These are phyloP conservation scores for Enoplosus armatus DNA, from an alignment of 2,797 vertebrate genomes.

Conservation along the genomic window DNA sequence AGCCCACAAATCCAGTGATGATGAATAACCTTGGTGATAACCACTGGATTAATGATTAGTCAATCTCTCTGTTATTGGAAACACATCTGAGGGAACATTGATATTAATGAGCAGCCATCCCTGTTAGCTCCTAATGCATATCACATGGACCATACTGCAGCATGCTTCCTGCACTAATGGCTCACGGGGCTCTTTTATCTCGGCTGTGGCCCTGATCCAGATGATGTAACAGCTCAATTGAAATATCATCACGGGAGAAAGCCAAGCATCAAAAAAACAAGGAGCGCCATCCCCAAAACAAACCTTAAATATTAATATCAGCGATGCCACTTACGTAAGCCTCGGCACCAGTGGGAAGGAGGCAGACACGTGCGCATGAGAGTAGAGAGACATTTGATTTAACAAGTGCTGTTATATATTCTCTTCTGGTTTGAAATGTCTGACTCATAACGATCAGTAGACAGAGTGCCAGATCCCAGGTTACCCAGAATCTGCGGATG, in stretches of 20 bases:
- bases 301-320: slow-evolving; percentile 78
- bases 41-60: slow-evolving; percentile 56
- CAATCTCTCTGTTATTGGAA: slow-evolving; percentile 56
- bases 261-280: slow-evolving; percentile 48
- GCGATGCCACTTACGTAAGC: slow-evolving; percentile 73
- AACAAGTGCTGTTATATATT: slow-evolving; percentile 38
- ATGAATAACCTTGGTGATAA: slow-evolving; percentile 40
- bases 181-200: slow-evolving; percentile 68
- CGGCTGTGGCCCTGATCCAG: slow-evolving; percentile 64
- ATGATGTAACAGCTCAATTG: slow-evolving; percentile 77
- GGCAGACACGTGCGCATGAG: slow-evolving; percentile 52
- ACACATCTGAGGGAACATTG: slow-evolving; percentile 66
- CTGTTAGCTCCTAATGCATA: slow-evolving; percentile 58
- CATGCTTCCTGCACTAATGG: slow-evolving; percentile 58
- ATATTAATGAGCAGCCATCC: slow-evolving; percentile 70
- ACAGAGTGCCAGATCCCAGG: slow-evolving; percentile 37
- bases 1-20: slow-evolving; percentile 31
- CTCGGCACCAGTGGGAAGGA: slow-evolving; percentile 36
- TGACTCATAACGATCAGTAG: slow-evolving; percentile 25
- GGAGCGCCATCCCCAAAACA: slow-evolving; percentile 61
- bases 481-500: slow-evolving; percentile 80
- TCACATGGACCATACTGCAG: slow-evolving; percentile 69
- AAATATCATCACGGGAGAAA: slow-evolving; percentile 68
- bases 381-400: slow-evolving; percentile 35
- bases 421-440: slow-evolving; percentile 23